Evolutionary conservation across 2,113 vertebrate genomes (phyloP).

Genomic region (Camelus bactrianus): DNA sequence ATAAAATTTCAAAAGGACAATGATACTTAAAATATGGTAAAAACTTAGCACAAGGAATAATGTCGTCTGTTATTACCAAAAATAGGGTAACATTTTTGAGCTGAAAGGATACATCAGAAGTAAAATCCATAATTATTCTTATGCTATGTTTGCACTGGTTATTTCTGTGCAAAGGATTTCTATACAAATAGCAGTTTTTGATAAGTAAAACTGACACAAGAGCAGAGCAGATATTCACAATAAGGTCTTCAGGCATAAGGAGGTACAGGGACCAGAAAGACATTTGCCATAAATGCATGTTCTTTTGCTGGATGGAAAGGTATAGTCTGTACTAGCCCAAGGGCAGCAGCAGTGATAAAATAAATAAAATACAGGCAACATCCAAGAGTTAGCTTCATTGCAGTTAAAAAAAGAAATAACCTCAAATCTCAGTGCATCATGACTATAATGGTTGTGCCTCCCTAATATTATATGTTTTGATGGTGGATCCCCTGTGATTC

Average conservation of each 20-base stretch:
- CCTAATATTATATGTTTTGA: background rate
- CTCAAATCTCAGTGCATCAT: background rate
- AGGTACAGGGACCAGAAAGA: background rate
- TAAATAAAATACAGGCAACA: background rate
- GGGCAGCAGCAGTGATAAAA: background rate
- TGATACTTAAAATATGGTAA: background rate
- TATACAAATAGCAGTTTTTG: background rate
- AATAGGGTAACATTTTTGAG: background rate
- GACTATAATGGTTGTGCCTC: background rate
- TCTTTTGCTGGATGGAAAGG: background rate
- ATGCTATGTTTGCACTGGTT: background rate
- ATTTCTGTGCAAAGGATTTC: background rate
- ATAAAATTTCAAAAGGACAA: background rate
- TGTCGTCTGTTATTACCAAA: background rate
- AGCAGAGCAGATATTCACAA: background rate
- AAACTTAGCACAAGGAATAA: background rate
- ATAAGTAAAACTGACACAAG: background rate
- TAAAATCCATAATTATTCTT: background rate
- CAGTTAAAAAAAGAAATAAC: background rate
- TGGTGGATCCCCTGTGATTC: rapidly evolving
- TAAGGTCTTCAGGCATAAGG: background rate
- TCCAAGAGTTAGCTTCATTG: background rate
- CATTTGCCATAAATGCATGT: background rate
- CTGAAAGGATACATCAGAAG: background rate
- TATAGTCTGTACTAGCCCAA: background rate